Evolutionary conservation across 2,113 vertebrate genomes (phyloP), one percentile per base, ranked within the genome.

Genomic region (Numida meleagris): DNA sequence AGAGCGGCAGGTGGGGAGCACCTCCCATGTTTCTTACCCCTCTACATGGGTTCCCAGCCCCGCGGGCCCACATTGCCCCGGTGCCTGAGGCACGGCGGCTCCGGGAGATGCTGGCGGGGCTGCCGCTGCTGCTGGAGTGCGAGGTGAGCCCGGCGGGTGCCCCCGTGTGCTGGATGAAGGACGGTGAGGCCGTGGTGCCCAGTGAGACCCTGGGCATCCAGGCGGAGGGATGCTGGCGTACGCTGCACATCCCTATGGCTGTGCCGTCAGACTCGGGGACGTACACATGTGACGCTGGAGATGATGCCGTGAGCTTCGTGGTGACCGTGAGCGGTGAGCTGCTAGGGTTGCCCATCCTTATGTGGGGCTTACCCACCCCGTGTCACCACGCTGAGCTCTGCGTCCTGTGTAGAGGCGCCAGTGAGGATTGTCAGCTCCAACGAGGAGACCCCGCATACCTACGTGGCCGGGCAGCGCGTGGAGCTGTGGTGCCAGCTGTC

Each of bases 121-220:
- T 98, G 90, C 98, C 98, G 2, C 98, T 99, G 97, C 97, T 99
- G n/a, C 97, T 99, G 93, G 98, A 98, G 94, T 99, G 99, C 24
- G 98, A 98, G 95, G 98, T 99, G 86, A 99, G 98, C 42, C 90
- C 93, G 34, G 92, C 97, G 1, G 98, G 92, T 4, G 98, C 98
- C 21, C 67, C 93, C 0, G 98, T 99, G 15, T 91, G 48, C 48
- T 99, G 99, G 99, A 98, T 98, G 96, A 98, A 99, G 77, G 98
- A 99, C 0, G 98, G 99, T 4, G 96, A 98, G 11, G 98, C 98
- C 2, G 95, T 98, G 94, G 94, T 27, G 24, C 61, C 61, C 23
- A 12, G 23, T 10, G 36, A 18, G 14, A 95, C 93, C 2, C 67
- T 97, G 77, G 7, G 51, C 25, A 53, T 53, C 51, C 96, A 99